Evolutionary conservation across 2,797 vertebrate genomes (phyloP).

Genomic region (Podarcis lilfordi): DNA sequence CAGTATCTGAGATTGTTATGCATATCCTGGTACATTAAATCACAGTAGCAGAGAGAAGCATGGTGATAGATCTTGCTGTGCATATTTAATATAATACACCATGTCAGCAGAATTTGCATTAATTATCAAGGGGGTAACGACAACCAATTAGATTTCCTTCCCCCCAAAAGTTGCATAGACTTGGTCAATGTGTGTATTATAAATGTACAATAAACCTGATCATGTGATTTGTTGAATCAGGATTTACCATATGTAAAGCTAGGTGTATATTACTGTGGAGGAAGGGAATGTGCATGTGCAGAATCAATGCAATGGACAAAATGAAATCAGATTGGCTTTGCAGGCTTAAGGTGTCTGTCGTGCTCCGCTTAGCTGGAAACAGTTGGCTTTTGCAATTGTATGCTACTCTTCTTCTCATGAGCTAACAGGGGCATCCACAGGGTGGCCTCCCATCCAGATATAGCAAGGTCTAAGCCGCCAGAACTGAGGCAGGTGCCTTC

Average conservation of each 20-base stretch:
- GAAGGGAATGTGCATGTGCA: neutral
- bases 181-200: neutral
- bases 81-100: slow-evolving; percentile 38
- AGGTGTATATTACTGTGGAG: neutral
- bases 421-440: neutral
- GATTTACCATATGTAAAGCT: neutral
- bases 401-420: neutral
- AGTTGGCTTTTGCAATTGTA: neutral
- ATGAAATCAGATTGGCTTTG: neutral
- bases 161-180: slow-evolving; percentile 1
- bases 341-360: neutral
- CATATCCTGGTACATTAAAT: slow-evolving; percentile 59
- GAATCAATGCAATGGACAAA: neutral
- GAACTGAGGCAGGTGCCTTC: neutral
- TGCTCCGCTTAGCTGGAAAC: neutral
- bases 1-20: slow-evolving; percentile 60
- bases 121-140: slow-evolving; percentile 28
- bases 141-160: slow-evolving; percentile 7
- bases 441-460: neutral
- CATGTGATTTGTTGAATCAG: neutral
- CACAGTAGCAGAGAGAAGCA: slow-evolving; percentile 21
- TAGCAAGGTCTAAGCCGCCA: neutral
- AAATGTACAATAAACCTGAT: neutral
- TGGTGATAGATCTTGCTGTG: slow-evolving; percentile 14
- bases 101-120: slow-evolving; percentile 25